These are phyloP conservation scores for Muntiacus reevesi DNA, from an alignment of 2,113 vertebrate genomes.

Conservation along the genomic window DNA sequence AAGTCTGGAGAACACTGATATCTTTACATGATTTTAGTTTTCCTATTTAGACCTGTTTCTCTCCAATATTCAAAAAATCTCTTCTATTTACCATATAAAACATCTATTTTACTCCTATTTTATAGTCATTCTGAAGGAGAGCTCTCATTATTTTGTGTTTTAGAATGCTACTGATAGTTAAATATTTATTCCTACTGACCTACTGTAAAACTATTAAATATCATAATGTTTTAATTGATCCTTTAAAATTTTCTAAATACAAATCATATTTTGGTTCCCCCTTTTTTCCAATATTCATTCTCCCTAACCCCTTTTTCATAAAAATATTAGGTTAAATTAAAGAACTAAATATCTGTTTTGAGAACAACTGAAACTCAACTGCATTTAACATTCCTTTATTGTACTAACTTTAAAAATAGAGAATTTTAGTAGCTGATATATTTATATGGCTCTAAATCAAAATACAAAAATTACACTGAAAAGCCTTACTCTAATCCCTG, in stretches of 20 bases:
- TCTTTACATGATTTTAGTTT: slow-evolving; percentile 3
- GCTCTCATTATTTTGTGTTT: background rate
- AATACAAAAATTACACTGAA: background rate
- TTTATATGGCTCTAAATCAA: background rate
- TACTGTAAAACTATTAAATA: background rate
- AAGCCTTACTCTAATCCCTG: background rate
- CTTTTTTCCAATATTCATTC: background rate
- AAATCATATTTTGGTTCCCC: background rate
- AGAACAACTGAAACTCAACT: background rate
- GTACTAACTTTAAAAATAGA: background rate
- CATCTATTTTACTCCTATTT: background rate
- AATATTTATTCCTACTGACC: background rate
- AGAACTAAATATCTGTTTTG: background rate
- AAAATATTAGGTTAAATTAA: background rate
- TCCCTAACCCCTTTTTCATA: background rate
- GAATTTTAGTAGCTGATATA: background rate
- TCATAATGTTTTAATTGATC: background rate
- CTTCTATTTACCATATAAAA: background rate
- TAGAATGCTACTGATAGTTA: background rate
- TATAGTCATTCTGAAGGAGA: background rate
- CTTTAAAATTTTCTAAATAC: background rate
- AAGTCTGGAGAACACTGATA: background rate
- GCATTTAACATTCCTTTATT: background rate
- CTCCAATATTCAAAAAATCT: background rate
- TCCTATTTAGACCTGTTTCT: background rate